Evolutionary conservation across 1,140 invertebrate genomes (phyloP).

Genomic region (Oppia nitens): DNA sequence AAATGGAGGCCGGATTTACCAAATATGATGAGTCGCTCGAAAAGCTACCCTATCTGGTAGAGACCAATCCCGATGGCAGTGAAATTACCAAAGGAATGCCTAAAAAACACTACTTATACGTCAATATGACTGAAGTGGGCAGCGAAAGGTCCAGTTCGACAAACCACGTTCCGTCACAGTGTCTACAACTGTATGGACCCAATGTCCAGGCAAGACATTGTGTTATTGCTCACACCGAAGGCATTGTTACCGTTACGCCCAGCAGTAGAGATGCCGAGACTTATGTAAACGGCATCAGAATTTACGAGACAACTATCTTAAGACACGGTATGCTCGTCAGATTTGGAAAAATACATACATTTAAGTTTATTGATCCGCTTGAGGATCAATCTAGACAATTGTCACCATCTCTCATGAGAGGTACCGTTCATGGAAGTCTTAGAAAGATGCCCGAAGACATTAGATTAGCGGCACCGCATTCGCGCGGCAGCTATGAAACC

Average conservation of each 20-base stretch:
- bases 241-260: conserved; percentile 82
- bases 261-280: conserved; percentile 77
- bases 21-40: conserved; percentile 34
- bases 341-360: conserved; percentile 65
- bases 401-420: not conserved
- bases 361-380: conserved; percentile 77
- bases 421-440: not conserved
- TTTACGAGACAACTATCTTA: conserved; percentile 77
- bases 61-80: conserved; percentile 34
- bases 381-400: conserved; percentile 54
- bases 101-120: conserved; percentile 40
- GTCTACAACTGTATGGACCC: conserved; percentile 41
- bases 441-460: conserved; percentile 6
- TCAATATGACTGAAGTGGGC: conserved; percentile 54
- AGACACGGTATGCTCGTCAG: conserved; percentile 38
- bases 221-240: conserved; percentile 73
- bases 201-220: conserved; percentile 81
- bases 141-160: conserved; percentile 38
- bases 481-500: conserved; percentile 37
- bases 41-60: conserved; percentile 6
- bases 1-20: conserved; percentile 33
- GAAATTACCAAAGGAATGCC: conserved; percentile 39
- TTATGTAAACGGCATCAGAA: conserved; percentile 77
- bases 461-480: conserved; percentile 9
- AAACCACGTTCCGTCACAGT: conserved; percentile 20